A percentile compares a stretch with the other conserved stretches of the same genome.
phyloP scores from a whole-genome alignment of 2,113 vertebrate genomes.

The Sialia sialis region DNA sequence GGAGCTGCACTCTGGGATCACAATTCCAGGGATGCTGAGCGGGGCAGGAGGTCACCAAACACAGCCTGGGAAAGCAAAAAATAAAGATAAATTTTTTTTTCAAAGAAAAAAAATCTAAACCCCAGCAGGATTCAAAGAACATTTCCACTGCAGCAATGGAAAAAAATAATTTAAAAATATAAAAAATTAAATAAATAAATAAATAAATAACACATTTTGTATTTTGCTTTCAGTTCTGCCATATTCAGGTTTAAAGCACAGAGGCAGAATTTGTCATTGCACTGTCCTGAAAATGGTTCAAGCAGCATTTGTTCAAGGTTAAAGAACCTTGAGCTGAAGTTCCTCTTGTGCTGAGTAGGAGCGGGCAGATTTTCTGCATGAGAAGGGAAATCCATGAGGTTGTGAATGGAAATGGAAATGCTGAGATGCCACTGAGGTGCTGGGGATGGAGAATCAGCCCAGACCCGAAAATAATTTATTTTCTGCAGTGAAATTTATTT shows the following conservation, averaged over 20 bases:
- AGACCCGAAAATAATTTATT: neutral
- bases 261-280: neutral
- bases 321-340: neutral
- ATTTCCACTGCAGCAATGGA: neutral
- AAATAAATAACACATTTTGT: no score
- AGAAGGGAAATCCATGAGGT: neutral
- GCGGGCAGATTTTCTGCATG: conserved; percentile 40
- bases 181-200: no score
- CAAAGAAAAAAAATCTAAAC: neutral
- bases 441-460: neutral
- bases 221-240: neutral
- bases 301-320: neutral
- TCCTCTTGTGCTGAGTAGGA: conserved; percentile 22
- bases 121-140: neutral
- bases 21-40: neutral
- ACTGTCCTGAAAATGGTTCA: neutral
- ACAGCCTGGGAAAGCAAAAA: neutral
- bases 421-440: neutral
- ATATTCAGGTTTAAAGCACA: neutral
- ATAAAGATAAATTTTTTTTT: no score
- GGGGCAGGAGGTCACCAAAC: neutral
- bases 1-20: neutral
- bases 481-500: neutral
- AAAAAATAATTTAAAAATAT: no score
- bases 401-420: neutral